Conservation (phyloP, 1,140 invertebrate species). For the Nixonia krombeini region DNA sequence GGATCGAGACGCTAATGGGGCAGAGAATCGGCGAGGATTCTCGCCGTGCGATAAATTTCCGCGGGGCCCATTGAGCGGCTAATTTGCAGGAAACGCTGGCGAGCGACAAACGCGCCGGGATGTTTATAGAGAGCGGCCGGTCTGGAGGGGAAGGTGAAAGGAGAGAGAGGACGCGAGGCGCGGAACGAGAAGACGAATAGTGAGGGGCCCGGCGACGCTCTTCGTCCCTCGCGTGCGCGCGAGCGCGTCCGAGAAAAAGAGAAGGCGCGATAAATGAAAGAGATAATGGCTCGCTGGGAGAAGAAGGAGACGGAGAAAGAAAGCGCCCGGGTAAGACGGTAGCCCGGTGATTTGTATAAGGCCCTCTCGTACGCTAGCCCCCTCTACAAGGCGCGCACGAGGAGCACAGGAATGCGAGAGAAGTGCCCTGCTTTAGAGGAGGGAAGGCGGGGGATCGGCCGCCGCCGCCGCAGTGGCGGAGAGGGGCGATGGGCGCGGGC, state of each 20-base stretch:
- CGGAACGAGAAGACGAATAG: neutral
- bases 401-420: constrained; percentile 40
- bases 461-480: constrained; percentile 36
- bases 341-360: constrained; percentile 50
- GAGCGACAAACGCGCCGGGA: constrained; percentile 16
- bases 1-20: too few species aligned
- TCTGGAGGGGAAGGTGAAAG: neutral
- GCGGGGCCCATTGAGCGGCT: neutral
- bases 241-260: constrained; percentile 30
- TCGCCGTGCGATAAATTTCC: constrained; percentile 22
- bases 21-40: constrained; percentile 12
- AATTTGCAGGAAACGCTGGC: constrained; percentile 12
- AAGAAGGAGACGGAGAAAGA: constrained; percentile 34
- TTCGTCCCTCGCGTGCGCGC: constrained; percentile 32
- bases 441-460: constrained; percentile 29
- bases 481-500: too few species aligned
- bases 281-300: constrained; percentile 41
- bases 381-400: constrained; percentile 43
- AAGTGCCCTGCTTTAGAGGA: constrained; percentile 22
- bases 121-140: constrained; percentile 21
- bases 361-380: constrained; percentile 42
- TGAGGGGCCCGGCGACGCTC: constrained; percentile 23
- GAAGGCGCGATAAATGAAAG: constrained; percentile 50
- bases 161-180: neutral
- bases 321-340: constrained; percentile 41